A percentile compares a stretch with the other conserved stretches of the same genome.
phyloP scores from a whole-genome alignment of 2,113 vertebrate species.

The Setophaga petechia region DNA sequence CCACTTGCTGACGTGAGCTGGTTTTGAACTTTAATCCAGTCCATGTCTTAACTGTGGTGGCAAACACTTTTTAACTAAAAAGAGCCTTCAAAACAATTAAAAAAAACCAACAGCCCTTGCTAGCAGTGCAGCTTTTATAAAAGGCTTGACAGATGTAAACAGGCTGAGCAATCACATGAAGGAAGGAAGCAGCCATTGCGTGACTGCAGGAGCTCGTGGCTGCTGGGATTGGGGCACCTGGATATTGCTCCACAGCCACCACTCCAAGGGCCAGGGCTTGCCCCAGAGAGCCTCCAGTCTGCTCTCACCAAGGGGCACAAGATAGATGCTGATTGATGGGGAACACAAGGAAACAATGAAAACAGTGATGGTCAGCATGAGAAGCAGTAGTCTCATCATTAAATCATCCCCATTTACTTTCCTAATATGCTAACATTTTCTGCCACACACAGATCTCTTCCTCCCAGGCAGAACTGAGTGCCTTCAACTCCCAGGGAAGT shows the following conservation, averaged over 20 bases:
- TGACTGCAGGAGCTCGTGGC: background rate
- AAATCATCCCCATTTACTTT: conserved; percentile 67
- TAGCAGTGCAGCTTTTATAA: conserved; percentile 62
- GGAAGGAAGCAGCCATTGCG: background rate
- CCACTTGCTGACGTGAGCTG: conserved; percentile 79
- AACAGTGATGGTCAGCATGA: conserved; percentile 45
- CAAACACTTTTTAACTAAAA: conserved; percentile 81
- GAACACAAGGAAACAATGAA: conserved; percentile 49
- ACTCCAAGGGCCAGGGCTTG: rapidly evolving
- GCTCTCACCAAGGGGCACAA: background rate
- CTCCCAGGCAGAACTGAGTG: conserved; percentile 31
- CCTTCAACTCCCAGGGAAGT: conserved; percentile 59
- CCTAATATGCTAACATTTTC: conserved; percentile 54
- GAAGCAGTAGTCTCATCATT: conserved; percentile 43
- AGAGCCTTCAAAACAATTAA: conserved; percentile 75
- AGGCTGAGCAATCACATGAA: conserved; percentile 12
- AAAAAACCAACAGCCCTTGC: conserved; percentile 29
- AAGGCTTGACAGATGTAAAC: conserved; percentile 76
- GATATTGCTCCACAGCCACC: background rate
- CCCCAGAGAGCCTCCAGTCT: background rate
- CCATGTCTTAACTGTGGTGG: conserved; percentile 77
- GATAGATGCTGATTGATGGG: background rate
- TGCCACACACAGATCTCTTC: conserved; percentile 61
- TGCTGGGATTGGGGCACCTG: conserved; percentile 20
- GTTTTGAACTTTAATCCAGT: conserved; percentile 85